These are phyloP conservation scores for Antedon mediterranea DNA, from an alignment of 53 echinoderm and acorn worm genomes.

Conservation along the genomic window DNA sequence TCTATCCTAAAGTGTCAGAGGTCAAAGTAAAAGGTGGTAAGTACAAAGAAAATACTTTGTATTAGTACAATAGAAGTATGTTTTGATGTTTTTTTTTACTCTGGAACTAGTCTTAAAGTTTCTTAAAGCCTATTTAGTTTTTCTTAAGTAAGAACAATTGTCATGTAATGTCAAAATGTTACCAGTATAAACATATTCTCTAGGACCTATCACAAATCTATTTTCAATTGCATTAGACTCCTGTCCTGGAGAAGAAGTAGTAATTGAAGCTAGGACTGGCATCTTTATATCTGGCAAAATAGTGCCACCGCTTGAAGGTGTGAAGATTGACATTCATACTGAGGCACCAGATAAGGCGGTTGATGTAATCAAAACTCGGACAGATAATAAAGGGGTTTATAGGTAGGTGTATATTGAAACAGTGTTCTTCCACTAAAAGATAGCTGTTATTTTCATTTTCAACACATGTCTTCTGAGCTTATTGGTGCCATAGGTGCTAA, in stretches of 20 bases:
- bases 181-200: background rate
- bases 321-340: constrained; percentile 47
- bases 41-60: constrained; percentile 1
- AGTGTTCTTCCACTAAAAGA: too few relatives aligned
- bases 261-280: constrained; percentile 78
- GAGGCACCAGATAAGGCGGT: constrained; percentile 21
- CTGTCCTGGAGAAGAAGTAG: constrained; percentile 55
- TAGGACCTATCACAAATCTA: too few relatives aligned
- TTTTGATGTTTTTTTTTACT: too few relatives aligned
- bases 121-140: too few relatives aligned
- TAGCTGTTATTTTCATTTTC: too few relatives aligned
- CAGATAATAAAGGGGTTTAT: constrained; percentile 52
- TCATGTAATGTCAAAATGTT: too few relatives aligned
- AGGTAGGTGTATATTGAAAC: too few relatives aligned
- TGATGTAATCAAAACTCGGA: constrained; percentile 34
- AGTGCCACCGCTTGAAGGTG: constrained; percentile 44
- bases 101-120: too few relatives aligned
- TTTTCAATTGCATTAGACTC: constrained; percentile 13
- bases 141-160: too few relatives aligned
- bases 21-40: constrained; percentile 55
- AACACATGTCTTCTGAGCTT: too few relatives aligned
- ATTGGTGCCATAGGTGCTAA: too few relatives aligned
- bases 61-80: too few relatives aligned
- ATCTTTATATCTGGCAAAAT: constrained; percentile 67
- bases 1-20: constrained; percentile 54